These are phyloP conservation scores for Argyra leucocephala DNA, from an alignment of 2,888 invertebrate species.

Conservation along the genomic window DNA sequence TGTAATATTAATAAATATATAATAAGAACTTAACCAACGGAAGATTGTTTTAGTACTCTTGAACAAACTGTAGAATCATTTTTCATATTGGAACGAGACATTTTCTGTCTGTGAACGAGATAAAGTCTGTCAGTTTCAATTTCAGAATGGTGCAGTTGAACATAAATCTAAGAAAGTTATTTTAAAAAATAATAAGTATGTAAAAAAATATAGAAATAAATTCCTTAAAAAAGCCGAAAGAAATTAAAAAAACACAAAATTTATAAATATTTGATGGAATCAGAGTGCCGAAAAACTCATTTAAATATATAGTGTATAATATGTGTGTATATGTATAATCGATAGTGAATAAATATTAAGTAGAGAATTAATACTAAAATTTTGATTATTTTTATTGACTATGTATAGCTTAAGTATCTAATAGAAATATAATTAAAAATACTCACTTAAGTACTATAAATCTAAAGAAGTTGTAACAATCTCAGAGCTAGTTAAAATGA, in stretches of 20 bases:
- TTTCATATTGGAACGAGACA: conserved; percentile 61
- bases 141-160: conserved; percentile 83
- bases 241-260: neutral
- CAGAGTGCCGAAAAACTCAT: too few species aligned
- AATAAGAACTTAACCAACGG: conserved; percentile 87
- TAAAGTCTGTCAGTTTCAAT: conserved; percentile 74
- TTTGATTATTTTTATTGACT: too few species aligned
- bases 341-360: too few species aligned
- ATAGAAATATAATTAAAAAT: too few species aligned
- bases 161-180: conserved; percentile 88
- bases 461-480: too few species aligned
- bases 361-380: too few species aligned
- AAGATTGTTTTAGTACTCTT: conserved; percentile 81
- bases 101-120: conserved; percentile 64
- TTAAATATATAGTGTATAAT: too few species aligned
- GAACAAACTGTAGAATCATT: conserved; percentile 44
- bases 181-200: conserved; percentile 68
- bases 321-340: too few species aligned
- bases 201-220: conserved; percentile 64
- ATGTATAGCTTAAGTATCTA: too few species aligned
- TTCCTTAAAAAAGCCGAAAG: conserved; percentile 38
- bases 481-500: too few species aligned
- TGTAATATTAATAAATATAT: conserved; percentile 73
- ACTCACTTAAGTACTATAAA: too few species aligned
- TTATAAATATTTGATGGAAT: too few species aligned